Evolutionary conservation across 2,113 vertebrate species (phyloP).

Genomic region (Plectropomus leopardus): DNA sequence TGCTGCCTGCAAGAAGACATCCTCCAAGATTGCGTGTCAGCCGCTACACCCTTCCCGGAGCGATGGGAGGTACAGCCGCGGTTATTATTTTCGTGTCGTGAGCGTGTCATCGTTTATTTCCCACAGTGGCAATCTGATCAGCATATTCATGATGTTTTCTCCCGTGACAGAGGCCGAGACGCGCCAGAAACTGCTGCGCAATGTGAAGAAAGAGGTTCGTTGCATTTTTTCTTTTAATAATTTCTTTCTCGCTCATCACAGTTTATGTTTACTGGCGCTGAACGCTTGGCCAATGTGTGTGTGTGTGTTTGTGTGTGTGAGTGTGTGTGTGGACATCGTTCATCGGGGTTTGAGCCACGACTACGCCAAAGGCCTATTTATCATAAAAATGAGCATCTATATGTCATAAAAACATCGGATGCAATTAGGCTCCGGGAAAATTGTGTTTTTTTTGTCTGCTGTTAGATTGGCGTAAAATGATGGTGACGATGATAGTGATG

Average conservation of each 20-base stretch:
- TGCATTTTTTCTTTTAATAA: slow-evolving; percentile 42
- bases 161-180: slow-evolving; percentile 90
- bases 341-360: slow-evolving; percentile 12
- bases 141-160: slow-evolving; percentile 71
- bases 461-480: slow-evolving; percentile 30
- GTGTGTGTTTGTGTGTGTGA: background rate
- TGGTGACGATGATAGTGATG: slow-evolving; percentile 28
- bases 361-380: slow-evolving; percentile 54
- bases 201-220: slow-evolving; percentile 95
- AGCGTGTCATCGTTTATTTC: slow-evolving; percentile 28
- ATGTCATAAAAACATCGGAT: background rate
- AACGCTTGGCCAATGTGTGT: background rate
- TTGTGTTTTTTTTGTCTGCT: slow-evolving; percentile 29
- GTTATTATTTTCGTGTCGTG: slow-evolving; percentile 26
- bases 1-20: background rate
- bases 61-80: slow-evolving; percentile 80
- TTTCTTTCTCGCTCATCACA: slow-evolving; percentile 12
- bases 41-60: slow-evolving; percentile 34
- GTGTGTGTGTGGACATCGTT: background rate
- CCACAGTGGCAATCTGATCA: slow-evolving; percentile 41
- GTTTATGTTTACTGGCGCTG: slow-evolving; percentile 41
- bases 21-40: slow-evolving; percentile 21
- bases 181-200: slow-evolving; percentile 93
- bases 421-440: background rate
- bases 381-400: slow-evolving; percentile 6